These are phyloP conservation scores for Selene dorsalis DNA, from an alignment of 2,797 vertebrate species.

Conservation along the genomic window DNA sequence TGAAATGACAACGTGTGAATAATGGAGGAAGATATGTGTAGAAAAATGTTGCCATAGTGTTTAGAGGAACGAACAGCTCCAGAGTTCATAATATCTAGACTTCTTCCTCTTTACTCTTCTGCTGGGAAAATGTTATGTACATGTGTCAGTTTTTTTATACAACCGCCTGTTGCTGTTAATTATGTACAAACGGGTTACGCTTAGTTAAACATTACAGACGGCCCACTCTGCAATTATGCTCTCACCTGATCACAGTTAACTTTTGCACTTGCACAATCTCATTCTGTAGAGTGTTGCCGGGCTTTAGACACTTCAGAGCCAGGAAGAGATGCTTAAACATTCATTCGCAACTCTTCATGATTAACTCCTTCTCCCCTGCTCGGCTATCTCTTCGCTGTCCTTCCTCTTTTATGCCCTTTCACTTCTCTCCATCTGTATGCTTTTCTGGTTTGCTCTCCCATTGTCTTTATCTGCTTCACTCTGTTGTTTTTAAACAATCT, in stretches of 20 bases:
- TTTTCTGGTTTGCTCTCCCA: constrained; percentile 7
- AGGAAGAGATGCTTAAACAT: constrained; percentile 33
- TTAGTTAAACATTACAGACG: constrained; percentile 66
- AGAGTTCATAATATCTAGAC: neutral
- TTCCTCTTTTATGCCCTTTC: constrained; percentile 55
- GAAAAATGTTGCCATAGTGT: neutral
- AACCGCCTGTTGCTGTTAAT: constrained; percentile 40
- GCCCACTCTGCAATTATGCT: neutral
- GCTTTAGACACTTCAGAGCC: constrained; percentile 1
- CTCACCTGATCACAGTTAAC: constrained; percentile 44
- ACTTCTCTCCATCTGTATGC: constrained; percentile 15
- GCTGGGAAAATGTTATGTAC: neutral
- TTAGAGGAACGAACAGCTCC: neutral
- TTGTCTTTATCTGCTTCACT: neutral
- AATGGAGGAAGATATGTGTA: neutral
- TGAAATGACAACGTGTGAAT: neutral
- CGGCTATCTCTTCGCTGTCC: constrained; percentile 34
- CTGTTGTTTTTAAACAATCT: neutral
- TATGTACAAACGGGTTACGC: constrained; percentile 25
- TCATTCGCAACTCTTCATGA: constrained; percentile 33
- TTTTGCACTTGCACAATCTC: constrained; percentile 7
- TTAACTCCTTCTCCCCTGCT: constrained; percentile 35
- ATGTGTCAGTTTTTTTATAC: neutral
- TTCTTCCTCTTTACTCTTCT: neutral
- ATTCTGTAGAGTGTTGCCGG: neutral